Evolutionary conservation across 2,797 vertebrate genomes (phyloP).

Genomic region (Muscicapa comitata): DNA sequence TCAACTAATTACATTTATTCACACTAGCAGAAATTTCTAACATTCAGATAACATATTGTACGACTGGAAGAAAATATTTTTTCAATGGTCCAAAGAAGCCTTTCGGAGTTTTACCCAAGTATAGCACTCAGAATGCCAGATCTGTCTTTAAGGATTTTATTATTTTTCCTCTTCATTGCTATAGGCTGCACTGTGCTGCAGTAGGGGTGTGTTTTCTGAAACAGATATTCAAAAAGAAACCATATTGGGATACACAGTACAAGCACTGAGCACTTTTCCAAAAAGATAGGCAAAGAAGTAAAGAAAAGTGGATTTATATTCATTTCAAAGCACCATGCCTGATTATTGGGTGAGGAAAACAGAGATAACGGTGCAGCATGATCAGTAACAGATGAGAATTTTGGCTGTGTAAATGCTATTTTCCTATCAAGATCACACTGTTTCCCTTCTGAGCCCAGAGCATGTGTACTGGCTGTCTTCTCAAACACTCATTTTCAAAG

Average conservation of each 20-base stretch:
- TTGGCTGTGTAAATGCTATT: background rate
- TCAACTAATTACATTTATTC: background rate
- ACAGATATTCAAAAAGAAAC: conserved; percentile 20
- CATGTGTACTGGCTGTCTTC: background rate
- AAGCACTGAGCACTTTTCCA: background rate
- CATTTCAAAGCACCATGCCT: background rate
- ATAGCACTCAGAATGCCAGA: background rate
- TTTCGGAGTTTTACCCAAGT: background rate
- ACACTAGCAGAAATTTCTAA: background rate
- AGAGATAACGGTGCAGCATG: background rate
- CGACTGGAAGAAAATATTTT: background rate
- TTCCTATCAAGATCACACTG: background rate
- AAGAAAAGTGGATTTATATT: background rate
- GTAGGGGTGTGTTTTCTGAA: conserved; percentile 56
- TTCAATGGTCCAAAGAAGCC: background rate
- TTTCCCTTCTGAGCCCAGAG: background rate
- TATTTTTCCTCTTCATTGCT: conserved; percentile 45
- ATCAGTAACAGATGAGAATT: background rate
- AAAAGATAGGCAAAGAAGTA: background rate
- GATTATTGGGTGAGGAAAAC: background rate
- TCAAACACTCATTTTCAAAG: background rate
- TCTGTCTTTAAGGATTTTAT: conserved; percentile 36
- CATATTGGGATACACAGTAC: background rate
- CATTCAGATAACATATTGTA: background rate
- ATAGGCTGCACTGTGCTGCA: conserved; percentile 58